Conservation (phyloP, 2,797 vertebrate genomes). For the Aeoliscus strigatus region DNA sequence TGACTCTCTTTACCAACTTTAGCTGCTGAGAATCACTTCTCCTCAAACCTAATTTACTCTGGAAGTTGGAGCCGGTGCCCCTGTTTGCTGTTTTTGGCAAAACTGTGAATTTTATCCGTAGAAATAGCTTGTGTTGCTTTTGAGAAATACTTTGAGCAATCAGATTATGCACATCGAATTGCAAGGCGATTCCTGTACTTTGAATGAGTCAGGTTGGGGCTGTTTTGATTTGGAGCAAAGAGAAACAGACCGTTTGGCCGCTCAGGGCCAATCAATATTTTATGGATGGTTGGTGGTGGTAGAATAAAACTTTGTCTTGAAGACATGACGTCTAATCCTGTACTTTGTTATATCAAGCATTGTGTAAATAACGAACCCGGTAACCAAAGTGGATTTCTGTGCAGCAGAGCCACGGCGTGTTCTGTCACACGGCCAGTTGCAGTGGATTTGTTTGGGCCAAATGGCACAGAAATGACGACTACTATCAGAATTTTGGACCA, state of each 20-base stretch:
- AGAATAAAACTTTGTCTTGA: constrained; percentile 32
- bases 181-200: constrained; percentile 54
- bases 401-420: constrained; percentile 27
- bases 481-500: constrained; percentile 22
- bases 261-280: constrained; percentile 32
- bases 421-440: constrained; percentile 33
- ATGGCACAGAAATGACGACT: constrained; percentile 39
- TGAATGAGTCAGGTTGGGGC: constrained; percentile 38
- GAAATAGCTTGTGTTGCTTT: constrained; percentile 33
- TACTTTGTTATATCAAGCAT: constrained; percentile 38
- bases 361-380: constrained; percentile 39
- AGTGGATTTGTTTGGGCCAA: constrained; percentile 20
- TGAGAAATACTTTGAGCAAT: constrained; percentile 37
- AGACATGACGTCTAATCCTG: constrained; percentile 36
- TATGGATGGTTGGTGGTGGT: constrained; percentile 32
- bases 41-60: constrained; percentile 48
- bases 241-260: constrained; percentile 27
- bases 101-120: constrained; percentile 27
- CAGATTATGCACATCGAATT: constrained; percentile 48
- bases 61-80: constrained; percentile 44
- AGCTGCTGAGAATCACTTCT: constrained; percentile 36
- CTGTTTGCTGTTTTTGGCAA: constrained; percentile 57
- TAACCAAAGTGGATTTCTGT: constrained; percentile 23
- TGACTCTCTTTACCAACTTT: constrained; percentile 10
- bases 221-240: constrained; percentile 47